phyloP scores from a whole-genome alignment of 2,113 vertebrate species.

The Pluvialis apricaria region DNA sequence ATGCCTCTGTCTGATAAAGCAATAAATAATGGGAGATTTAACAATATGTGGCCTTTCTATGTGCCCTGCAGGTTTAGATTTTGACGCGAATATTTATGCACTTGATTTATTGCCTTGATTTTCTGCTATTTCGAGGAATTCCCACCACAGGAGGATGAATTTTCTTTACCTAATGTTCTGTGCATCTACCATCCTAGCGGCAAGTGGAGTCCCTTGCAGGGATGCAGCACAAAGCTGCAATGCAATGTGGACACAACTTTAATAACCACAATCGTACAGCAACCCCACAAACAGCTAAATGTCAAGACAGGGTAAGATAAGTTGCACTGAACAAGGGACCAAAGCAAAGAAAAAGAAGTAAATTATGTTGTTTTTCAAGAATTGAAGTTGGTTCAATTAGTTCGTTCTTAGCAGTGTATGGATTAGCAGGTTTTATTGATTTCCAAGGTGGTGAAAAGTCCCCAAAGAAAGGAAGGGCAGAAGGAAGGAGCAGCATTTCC shows the following conservation, averaged over 20 bases:
- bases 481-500: neutral
- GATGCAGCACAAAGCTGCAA: neutral
- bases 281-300: neutral
- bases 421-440: neutral
- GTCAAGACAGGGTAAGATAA: neutral
- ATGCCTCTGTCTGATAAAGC: neutral
- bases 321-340: neutral
- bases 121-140: neutral
- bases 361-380: neutral
- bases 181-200: neutral
- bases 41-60: neutral
- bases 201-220: neutral
- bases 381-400: neutral
- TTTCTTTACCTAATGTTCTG: neutral
- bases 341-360: neutral
- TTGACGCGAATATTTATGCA: neutral
- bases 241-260: neutral
- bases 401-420: neutral
- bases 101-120: slow-evolving; percentile 1
- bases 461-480: neutral
- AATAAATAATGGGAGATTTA: neutral
- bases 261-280: accelerated
- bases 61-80: neutral
- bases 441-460: neutral
- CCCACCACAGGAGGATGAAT: neutral